Evolutionary conservation across 2,113 vertebrate species (phyloP).

Genomic region (Epinephelus moara): DNA sequence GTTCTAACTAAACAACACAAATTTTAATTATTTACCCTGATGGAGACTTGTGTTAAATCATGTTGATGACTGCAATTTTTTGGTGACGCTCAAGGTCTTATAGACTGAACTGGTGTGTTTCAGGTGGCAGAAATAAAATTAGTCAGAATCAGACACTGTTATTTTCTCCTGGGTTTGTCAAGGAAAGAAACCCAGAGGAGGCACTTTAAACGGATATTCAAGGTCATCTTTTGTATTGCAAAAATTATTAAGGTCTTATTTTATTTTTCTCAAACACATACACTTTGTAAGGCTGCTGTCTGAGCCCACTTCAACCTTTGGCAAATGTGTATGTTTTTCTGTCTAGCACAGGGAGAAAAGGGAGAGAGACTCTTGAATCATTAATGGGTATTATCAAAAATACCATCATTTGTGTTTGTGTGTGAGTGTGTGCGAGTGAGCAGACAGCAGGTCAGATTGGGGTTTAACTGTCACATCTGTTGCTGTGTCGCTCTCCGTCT

Average conservation of each 20-base stretch:
- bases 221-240: neutral
- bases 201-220: neutral
- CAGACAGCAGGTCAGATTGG: conserved; percentile 3
- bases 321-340: neutral
- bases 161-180: neutral
- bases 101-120: neutral
- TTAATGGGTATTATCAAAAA: conserved; percentile 31
- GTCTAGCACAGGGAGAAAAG: neutral
- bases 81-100: neutral
- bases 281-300: neutral
- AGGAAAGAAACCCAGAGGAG: no score
- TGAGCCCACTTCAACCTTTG: neutral
- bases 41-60: neutral
- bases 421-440: conserved; percentile 16
- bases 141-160: neutral
- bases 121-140: neutral
- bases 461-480: conserved; percentile 59
- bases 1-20: neutral
- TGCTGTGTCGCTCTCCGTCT: neutral
- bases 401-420: neutral
- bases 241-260: neutral
- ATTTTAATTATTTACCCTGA: neutral
- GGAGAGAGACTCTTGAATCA: conserved; percentile 5
- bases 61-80: neutral
- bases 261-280: neutral